Evolutionary conservation across 1,140 invertebrate genomes (phyloP), one percentile per base, ranked within the genome.

Genomic region (Aphaenogaster floridana): DNA sequence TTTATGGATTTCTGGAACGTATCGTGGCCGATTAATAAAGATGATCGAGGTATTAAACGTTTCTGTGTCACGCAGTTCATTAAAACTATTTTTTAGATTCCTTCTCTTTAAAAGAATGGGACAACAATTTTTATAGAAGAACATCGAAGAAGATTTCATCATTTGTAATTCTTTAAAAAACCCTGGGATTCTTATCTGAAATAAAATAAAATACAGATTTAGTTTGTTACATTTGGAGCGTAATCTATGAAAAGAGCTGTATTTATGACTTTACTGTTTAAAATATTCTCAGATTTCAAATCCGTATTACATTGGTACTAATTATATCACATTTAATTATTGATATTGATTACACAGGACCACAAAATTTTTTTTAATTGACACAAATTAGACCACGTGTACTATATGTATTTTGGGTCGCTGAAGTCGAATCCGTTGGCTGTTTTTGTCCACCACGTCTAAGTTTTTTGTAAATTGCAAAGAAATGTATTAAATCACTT

Each of bases 61-160:
- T 45, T 59, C 4, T 42, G 1, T 28, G 7, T 77, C 13, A 7
- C 13, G 2, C 13, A 17, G 45, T 77, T 48, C n/a, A 42, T 69
- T 78, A n/a, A 48, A 48, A 78, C n/a, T 63, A 63, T 63, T 63
- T 48, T 63, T 63, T 48, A 34, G 21, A 45, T 34, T 45, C 8
- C 17, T 45, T 34, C 11, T 34, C 11, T 74, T 69, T 28, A 3
- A 59, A 9, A 9, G 3, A 28, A 1, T 48, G 11, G 9, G 15
- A 17, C 7, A 36, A 1, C 2, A 21, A 76, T 28, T 34, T 21
- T 39, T 74, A 6, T 13, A 54, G 1, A 34, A 36, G 6, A 39
- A 34, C 7, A 39, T 39, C 11, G 4, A 36, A 2, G 2, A 39
- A 36, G 36, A 68, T 42, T 0, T 68, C 17, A 36, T 68, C 7